A percentile compares a stretch with the other conserved stretches of the same genome.
phyloP scores from a whole-genome alignment of 1,140 invertebrate species.

The Charaxes varanes region DNA sequence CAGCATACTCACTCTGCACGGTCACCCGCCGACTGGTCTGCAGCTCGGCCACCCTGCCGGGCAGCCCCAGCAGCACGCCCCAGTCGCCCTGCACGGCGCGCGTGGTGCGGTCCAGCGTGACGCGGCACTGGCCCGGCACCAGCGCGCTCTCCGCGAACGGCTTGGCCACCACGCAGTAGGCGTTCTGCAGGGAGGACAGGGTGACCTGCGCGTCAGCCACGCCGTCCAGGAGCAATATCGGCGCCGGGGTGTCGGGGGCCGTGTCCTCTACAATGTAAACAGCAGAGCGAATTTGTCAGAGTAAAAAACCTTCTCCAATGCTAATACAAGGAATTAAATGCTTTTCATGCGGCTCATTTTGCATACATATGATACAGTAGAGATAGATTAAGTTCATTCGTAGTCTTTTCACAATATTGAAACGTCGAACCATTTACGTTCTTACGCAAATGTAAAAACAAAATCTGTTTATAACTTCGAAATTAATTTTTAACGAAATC shows the following conservation, averaged over 20 bases:
- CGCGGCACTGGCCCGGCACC: constrained; percentile 46
- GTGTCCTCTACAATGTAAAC: constrained; percentile 27
- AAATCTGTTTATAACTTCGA: no score
- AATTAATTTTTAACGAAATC: no score
- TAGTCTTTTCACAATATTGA: no score
- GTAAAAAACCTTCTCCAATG: not conserved
- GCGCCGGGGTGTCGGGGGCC: constrained; percentile 2
- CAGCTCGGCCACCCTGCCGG: constrained; percentile 45
- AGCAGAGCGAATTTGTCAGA: not conserved
- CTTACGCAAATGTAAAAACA: no score
- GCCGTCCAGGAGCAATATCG: constrained; percentile 43
- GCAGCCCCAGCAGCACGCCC: constrained; percentile 45
- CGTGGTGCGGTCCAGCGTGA: constrained; percentile 43
- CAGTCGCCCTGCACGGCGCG: constrained; percentile 58
- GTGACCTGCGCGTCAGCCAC: constrained; percentile 25
- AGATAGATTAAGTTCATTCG: no score
- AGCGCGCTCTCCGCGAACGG: constrained; percentile 46
- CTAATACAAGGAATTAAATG: no score
- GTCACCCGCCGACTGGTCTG: constrained; percentile 17
- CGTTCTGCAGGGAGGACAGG: constrained; percentile 38
- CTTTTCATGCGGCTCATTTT: no score
- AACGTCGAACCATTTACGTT: no score
- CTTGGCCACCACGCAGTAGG: constrained; percentile 48
- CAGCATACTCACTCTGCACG: constrained; percentile 21
- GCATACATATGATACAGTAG: no score